Base-by-base conservation (phyloP, 2,888 invertebrate species). In the Oligia strigilis region DNA sequence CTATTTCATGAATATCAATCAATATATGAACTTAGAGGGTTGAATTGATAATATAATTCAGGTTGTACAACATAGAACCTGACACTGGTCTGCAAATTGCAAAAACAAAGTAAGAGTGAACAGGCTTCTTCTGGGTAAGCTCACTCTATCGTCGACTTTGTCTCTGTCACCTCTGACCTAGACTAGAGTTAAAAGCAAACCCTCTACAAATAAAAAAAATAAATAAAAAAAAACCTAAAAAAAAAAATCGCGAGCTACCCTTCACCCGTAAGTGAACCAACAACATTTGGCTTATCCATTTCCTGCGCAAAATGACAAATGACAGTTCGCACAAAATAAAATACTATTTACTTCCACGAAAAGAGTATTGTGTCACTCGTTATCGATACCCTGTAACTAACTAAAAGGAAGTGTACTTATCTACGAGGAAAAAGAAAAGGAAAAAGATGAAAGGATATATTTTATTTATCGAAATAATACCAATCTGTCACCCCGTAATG, bases 391-490 rank as follows among this genome's bases (percentile, higher is more conserved):
- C 43, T 64, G 52, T 81, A 77, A 73, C 72, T 80, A 67, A 72
- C 58, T 40, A n/a, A 58, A 49, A 69, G 69, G 69, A 79, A 72
- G 62, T 65, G 71, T 55, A 60, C 49, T 69, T 43, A n/a, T 36
- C 64, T 64, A 64, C 29, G 13, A 80, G 81, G 65, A 80, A 81
- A 73, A 75, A 55, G 43, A 49, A 75, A 60, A 49, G 2, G 66
- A 29, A 43, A 52, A 80, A 84, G 8, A 60, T 80, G 14, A 60
- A 11, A 55, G 67, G 46, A 58, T 84, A 80, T 84, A 64, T 67
- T 80, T 82, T 55, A 80, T 84, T 72, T 80, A 64, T 58, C 81
- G 43, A 77, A 72, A 82, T 77, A 84, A 82, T 66, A 74, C 60
- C 82, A 77, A 84, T 82, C 77, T 81, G 83, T 77, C 83, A 77